Evolutionary conservation across 2,113 vertebrate species (phyloP).

Genomic region (Chloropsis cyanopogon): DNA sequence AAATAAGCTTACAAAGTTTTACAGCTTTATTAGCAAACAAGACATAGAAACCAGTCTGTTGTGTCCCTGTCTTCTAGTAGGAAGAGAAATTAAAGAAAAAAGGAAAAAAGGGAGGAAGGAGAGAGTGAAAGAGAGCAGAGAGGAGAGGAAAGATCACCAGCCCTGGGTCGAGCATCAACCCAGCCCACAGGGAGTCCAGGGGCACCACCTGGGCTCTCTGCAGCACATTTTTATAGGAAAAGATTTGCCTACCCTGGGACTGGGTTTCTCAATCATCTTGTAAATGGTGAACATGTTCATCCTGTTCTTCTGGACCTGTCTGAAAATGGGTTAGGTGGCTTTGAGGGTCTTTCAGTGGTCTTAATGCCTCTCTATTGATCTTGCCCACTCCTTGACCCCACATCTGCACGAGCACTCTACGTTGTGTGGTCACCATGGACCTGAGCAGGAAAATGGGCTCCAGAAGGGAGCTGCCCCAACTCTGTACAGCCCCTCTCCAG

Average conservation of each 20-base stretch:
- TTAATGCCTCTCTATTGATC: neutral
- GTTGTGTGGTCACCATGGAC: rapidly evolving
- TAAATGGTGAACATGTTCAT: neutral
- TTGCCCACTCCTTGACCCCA: neutral
- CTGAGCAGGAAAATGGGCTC: neutral
- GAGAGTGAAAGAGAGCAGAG: neutral
- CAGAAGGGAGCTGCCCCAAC: neutral
- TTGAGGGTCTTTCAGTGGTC: neutral
- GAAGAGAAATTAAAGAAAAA: neutral
- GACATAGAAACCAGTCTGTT: neutral
- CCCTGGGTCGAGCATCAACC: neutral
- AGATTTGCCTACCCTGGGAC: neutral
- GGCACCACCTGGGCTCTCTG: neutral
- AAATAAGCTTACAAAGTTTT: neutral
- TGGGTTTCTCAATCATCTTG: neutral
- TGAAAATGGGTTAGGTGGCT: neutral
- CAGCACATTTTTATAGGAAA: neutral
- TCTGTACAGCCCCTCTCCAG: neutral
- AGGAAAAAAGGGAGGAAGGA: neutral
- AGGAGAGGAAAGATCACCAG: neutral
- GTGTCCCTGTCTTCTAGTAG: neutral
- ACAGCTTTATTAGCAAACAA: neutral
- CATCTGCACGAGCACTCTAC: neutral
- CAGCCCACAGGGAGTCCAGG: neutral
- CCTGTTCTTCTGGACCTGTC: neutral